These are phyloP conservation scores for Petroica traversi DNA, from an alignment of 2,113 vertebrate genomes.

Conservation along the genomic window DNA sequence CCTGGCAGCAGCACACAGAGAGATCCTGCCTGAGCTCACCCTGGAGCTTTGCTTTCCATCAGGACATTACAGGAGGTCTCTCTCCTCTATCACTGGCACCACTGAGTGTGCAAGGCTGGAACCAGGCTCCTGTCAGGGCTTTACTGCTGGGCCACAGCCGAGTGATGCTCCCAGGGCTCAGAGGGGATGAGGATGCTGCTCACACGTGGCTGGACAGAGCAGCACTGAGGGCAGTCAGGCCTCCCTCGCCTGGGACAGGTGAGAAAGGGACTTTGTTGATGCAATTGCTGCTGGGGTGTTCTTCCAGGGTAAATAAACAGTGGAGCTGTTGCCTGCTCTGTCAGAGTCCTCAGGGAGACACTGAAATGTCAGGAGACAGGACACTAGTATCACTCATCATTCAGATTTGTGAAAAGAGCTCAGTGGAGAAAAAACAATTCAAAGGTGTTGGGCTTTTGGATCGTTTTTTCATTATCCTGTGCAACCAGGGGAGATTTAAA, in stretches of 20 bases:
- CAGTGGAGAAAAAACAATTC: not conserved
- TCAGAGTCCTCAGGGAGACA: not conserved
- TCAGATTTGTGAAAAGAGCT: not conserved
- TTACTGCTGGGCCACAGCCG: not conserved
- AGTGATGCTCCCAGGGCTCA: not conserved
- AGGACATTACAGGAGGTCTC: accelerated
- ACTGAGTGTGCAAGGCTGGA: not conserved
- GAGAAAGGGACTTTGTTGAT: not conserved
- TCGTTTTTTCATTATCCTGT: accelerated
- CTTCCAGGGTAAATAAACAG: not conserved
- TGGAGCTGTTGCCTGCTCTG: not conserved
- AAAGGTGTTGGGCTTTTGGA: not conserved
- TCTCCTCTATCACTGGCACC: accelerated
- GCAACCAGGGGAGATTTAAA: not conserved
- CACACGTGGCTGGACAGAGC: not conserved
- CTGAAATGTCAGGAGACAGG: not conserved
- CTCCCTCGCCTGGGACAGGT: not conserved
- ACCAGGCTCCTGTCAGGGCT: not conserved
- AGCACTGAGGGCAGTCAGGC: not conserved
- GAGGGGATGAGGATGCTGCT: not conserved
- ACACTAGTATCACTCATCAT: not conserved
- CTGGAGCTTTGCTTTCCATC: accelerated
- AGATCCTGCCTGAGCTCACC: not conserved
- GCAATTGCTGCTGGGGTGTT: not conserved
- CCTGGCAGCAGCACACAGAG: accelerated